Base-by-base conservation (phyloP, 2,113 vertebrate species). In the Silurus glanis region DNA sequence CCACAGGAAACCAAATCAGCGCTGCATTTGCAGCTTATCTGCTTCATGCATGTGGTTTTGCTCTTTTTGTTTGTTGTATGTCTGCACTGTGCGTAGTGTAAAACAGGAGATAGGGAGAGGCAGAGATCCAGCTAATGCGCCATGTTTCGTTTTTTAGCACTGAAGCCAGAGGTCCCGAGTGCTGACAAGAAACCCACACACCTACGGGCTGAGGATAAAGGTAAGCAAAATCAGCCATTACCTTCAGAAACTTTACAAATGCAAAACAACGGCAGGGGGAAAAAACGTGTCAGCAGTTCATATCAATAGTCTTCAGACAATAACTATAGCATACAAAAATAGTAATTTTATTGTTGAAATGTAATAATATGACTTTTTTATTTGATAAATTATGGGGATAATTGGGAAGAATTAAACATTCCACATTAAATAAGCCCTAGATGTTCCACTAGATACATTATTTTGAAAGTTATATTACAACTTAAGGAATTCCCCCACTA, bases 121-220 rank as follows among this genome's bases (percentile, higher is more conserved):
- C 19, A 89, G 59, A 37, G 49, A 14, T 7, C 56, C 5, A 78
- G 76, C 69, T 88, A 21, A 84, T 12, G 55, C 28, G 93, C 87
- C 84, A 93, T 89, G 91, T 92, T 92, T 92, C 90, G 23, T 89
- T 93, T 94, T 91, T 89, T 88, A 99, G 97, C 92, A 91, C 92
- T 91, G 82, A 98, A 96, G 90, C 96, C 96, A 14, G 97, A 99
- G 17, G 89, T 96, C 83, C 91, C 94, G 55, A 28, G 89, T 84
- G 87, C 90, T 71, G 97, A 99, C 88, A 98, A 93, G 92, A 98
- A 96, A 83, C 94, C 95, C 58, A 89, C 93, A 87, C 53, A 91
- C 84, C 10, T 88, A 87, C 96, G 92, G 84, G 23, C 92, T 64
- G 97, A 99, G 83, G 97, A 98, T 90, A 97, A 94, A 96, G 97